Percentiles rank a stretch among this genome's conserved stretches.
phyloP scores from a whole-genome alignment of 2,888 invertebrate genomes.

The Chironomus tentans region DNA sequence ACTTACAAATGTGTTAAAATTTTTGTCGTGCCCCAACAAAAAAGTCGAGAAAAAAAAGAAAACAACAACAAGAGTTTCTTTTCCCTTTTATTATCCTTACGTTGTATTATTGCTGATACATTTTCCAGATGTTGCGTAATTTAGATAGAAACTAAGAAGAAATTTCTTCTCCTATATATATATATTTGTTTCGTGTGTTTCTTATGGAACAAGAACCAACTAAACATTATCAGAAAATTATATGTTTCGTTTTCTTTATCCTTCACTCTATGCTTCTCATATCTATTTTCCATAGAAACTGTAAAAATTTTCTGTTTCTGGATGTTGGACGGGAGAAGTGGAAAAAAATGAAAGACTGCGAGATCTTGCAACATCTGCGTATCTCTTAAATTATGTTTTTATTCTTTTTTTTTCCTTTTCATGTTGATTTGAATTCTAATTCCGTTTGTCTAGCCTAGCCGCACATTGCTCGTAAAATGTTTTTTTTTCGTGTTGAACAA shows the following conservation, averaged over 20 bases:
- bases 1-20: neutral
- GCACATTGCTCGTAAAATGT: slow-evolving; percentile 2
- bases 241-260: neutral
- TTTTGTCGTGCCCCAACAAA: neutral
- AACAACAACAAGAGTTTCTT: neutral
- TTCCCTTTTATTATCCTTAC: neutral
- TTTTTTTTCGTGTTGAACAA: neutral
- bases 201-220: neutral
- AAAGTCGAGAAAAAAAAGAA: neutral
- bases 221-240: slow-evolving; percentile 10
- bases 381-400: neutral
- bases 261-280: neutral
- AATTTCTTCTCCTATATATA: neutral
- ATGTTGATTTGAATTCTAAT: neutral
- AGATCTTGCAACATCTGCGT: slow-evolving; percentile 5
- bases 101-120: slow-evolving; percentile 6
- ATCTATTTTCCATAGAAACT: neutral
- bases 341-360: neutral
- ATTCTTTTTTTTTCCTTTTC: neutral
- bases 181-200: neutral
- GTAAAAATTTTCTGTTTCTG: neutral
- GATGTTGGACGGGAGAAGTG: neutral
- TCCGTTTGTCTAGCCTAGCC: neutral
- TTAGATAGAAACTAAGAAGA: neutral
- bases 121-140: slow-evolving; percentile 21